Conservation (phyloP, 2,113 vertebrate genomes). For the Pavo muticus region DNA sequence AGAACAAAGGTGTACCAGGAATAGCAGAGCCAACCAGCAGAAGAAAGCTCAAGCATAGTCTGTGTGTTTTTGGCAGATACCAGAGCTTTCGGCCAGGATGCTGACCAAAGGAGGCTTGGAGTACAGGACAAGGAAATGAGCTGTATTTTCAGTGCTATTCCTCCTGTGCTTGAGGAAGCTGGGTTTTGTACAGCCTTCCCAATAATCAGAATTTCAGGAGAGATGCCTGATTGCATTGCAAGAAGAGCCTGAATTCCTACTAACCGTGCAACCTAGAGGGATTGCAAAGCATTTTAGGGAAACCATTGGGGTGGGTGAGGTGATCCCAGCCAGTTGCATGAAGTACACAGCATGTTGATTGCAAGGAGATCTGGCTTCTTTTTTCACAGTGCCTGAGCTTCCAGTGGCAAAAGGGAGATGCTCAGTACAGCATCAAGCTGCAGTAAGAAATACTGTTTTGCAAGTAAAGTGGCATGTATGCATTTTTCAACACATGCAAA, state of each 20-base stretch:
- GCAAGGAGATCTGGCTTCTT: not conserved
- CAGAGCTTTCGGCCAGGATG: not conserved
- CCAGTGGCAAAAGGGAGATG: not conserved
- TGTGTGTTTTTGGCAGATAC: not conserved
- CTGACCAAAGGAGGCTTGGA: not conserved
- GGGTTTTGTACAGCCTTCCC: not conserved
- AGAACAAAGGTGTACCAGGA: not conserved
- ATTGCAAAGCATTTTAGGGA: constrained; percentile 12
- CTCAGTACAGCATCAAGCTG: not conserved
- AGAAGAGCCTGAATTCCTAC: constrained; percentile 50
- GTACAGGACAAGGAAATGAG: not conserved
- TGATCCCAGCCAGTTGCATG: constrained; percentile 19
- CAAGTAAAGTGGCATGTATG: rapidly evolving
- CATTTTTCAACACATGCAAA: not conserved
- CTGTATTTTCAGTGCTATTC: not conserved
- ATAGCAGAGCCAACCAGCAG: not conserved
- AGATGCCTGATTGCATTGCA: constrained; percentile 1
- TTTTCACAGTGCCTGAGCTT: not conserved
- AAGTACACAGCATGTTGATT: not conserved
- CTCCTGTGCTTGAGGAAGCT: not conserved
- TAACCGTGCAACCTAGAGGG: constrained; percentile 27
- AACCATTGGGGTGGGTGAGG: not conserved
- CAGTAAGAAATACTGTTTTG: not conserved
- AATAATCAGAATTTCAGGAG: not conserved
- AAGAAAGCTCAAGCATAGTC: not conserved